These are phyloP conservation scores for Rallus limicola DNA, from an alignment of 2,113 vertebrate species.

Conservation along the genomic window DNA sequence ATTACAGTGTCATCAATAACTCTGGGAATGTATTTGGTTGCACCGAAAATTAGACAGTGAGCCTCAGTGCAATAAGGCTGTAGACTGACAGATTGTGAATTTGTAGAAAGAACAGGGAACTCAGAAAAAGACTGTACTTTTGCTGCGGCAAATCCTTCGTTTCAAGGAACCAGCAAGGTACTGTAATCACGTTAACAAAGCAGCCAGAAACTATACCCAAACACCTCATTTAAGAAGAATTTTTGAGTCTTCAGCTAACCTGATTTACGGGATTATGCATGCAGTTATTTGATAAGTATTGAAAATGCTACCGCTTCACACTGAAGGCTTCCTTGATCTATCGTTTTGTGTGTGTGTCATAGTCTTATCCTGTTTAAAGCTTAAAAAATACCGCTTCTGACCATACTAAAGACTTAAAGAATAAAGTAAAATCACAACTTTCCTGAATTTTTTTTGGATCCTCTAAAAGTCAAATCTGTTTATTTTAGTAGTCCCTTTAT, in stretches of 20 bases:
- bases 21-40: slow-evolving; percentile 72
- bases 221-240: slow-evolving; percentile 70
- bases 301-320: slow-evolving; percentile 59
- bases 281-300: slow-evolving; percentile 71
- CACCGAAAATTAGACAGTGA: slow-evolving; percentile 76
- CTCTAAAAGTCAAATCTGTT: slow-evolving; percentile 56
- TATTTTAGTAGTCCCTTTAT: slow-evolving; percentile 39
- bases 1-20: slow-evolving; percentile 78
- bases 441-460: slow-evolving; percentile 17
- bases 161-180: slow-evolving; percentile 71
- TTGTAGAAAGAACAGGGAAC: slow-evolving; percentile 78
- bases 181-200: slow-evolving; percentile 74
- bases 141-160: slow-evolving; percentile 66
- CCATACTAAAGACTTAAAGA: slow-evolving; percentile 32
- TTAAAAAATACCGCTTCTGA: slow-evolving; percentile 41
- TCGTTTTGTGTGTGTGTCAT: slow-evolving; percentile 44
- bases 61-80: slow-evolving; percentile 62
- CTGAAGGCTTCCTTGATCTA: slow-evolving; percentile 58
- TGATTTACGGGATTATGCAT: slow-evolving; percentile 74
- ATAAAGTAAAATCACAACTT: slow-evolving; percentile 39
- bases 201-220: slow-evolving; percentile 70
- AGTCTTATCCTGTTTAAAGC: slow-evolving; percentile 69
- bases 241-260: slow-evolving; percentile 61
- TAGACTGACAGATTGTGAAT: slow-evolving; percentile 79
- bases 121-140: slow-evolving; percentile 59